phyloP scores from a whole-genome alignment of 2,797 vertebrate species.

The Mormyrus hasselquistii region DNA sequence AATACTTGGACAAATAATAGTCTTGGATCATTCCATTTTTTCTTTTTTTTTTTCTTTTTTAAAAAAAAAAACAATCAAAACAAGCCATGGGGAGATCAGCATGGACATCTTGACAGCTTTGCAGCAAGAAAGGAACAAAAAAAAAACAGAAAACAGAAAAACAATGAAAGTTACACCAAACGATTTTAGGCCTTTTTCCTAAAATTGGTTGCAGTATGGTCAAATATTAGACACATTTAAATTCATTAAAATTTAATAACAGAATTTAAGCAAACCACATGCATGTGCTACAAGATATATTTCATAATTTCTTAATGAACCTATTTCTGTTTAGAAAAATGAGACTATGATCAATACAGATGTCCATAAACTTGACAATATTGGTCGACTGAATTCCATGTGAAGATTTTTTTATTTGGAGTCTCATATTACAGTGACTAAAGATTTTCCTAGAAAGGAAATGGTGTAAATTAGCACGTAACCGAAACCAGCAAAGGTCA shows the following conservation, averaged over 20 bases:
- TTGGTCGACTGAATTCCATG: neutral
- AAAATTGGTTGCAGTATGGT: neutral
- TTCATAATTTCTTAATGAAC: neutral
- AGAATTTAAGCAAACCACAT: neutral
- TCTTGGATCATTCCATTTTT: slow-evolving; percentile 48
- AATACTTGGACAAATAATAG: slow-evolving; percentile 38
- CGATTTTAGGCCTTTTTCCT: neutral
- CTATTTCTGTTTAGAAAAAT: neutral
- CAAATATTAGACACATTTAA: neutral
- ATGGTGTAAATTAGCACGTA: slow-evolving; percentile 4
- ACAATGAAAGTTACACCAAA: neutral
- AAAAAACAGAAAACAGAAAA: neutral
- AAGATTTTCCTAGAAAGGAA: neutral
- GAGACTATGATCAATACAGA: neutral
- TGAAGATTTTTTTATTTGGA: slow-evolving; percentile 8
- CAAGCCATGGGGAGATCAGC: slow-evolving; percentile 57
- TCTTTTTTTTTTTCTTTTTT: slow-evolving; percentile 33
- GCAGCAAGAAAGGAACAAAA: neutral
- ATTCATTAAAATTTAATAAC: neutral
- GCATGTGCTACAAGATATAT: neutral
- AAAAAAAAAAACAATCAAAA: slow-evolving; percentile 29
- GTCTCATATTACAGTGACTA: neutral
- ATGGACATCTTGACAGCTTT: slow-evolving; percentile 19
- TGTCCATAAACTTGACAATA: slow-evolving; percentile 7
- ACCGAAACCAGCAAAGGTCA: neutral